A percentile compares a stretch with the other conserved stretches of the same genome.
Evolutionary conservation across 1,140 invertebrate genomes (phyloP).

Genomic region (Drosophila ironensis): DNA sequence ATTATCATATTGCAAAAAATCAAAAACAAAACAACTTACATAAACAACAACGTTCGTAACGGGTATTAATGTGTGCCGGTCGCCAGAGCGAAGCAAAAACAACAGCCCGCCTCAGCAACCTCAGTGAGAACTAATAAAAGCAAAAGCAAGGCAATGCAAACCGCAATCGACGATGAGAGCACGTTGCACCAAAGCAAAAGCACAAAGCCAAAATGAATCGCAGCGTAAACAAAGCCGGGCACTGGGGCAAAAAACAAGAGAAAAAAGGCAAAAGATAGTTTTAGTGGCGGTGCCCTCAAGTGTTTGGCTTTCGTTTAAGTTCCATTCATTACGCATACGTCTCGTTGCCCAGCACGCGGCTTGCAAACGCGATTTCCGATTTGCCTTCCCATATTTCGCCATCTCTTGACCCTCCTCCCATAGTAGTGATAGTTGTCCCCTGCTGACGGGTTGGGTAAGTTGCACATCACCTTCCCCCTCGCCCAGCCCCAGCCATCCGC

Average conservation of each 20-base stretch:
- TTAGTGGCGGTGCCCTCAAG: background rate
- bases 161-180: background rate
- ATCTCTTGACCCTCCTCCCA: too few relatives aligned
- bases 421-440: too few relatives aligned
- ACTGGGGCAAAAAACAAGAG: background rate
- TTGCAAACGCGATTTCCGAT: too few relatives aligned
- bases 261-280: too few relatives aligned
- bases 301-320: background rate
- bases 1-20: conserved; percentile 36
- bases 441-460: too few relatives aligned
- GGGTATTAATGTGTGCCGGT: conserved; percentile 24
- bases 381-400: too few relatives aligned
- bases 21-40: conserved; percentile 29
- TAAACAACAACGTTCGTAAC: conserved; percentile 34
- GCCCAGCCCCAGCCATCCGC: too few relatives aligned
- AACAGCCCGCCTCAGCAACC: background rate
- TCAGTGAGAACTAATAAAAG: background rate
- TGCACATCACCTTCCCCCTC: too few relatives aligned
- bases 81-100: background rate
- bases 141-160: conserved; percentile 1
- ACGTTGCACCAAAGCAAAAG: conserved; percentile 22
- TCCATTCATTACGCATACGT: too few relatives aligned
- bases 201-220: background rate
- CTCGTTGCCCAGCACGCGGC: too few relatives aligned
- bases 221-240: conserved; percentile 23